Evolutionary conservation across 2,113 vertebrate species (phyloP).

Genomic region (Platysternon megacephalum): DNA sequence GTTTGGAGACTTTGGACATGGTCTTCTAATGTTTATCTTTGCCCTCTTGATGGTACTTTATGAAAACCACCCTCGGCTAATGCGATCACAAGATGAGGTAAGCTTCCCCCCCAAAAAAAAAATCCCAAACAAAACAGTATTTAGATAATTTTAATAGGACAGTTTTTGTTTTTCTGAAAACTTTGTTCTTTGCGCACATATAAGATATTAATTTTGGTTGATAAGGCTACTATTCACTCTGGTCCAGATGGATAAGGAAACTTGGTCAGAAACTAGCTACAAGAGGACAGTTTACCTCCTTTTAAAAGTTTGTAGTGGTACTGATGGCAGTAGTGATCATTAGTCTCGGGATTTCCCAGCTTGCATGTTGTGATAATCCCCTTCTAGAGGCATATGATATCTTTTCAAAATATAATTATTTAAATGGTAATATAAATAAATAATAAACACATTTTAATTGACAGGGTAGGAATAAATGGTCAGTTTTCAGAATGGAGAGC

Average conservation of each 20-base stretch:
- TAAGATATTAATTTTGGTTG: neutral
- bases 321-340: neutral
- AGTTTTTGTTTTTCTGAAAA: neutral
- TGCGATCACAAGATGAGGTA: conserved; percentile 91
- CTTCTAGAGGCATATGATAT: neutral
- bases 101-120: no score
- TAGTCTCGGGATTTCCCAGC: neutral
- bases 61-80: conserved; percentile 90
- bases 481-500: neutral
- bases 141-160: neutral
- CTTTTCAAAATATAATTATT: neutral
- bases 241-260: neutral
- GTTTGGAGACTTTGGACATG: conserved; percentile 97
- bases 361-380: neutral
- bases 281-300: neutral
- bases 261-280: neutral
- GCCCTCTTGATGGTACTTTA: conserved; percentile 89
- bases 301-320: neutral
- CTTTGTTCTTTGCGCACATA: neutral
- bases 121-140: neutral
- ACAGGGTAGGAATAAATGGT: neutral
- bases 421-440: neutral
- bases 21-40: conserved; percentile 91
- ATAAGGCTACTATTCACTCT: neutral
- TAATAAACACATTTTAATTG: neutral